Evolutionary conservation across 2,797 vertebrate genomes (phyloP).

Genomic region (Parauchenoglanis punctatus): DNA sequence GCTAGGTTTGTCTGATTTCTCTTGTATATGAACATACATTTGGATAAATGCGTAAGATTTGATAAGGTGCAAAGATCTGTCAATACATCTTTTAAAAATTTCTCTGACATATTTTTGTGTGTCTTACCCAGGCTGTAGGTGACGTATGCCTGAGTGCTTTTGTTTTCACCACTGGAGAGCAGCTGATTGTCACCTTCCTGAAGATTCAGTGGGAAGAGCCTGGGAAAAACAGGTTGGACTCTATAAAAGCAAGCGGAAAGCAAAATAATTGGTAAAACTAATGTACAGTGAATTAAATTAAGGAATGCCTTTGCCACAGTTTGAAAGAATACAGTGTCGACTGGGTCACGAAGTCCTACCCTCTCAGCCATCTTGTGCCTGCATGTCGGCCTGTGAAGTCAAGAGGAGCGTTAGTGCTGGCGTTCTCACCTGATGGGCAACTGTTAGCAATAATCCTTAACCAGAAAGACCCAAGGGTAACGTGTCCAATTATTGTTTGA

Average conservation of each 20-base stretch:
- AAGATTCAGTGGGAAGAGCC: slow-evolving; percentile 83
- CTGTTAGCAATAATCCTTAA: slow-evolving; percentile 86
- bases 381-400: slow-evolving; percentile 85
- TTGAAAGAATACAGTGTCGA: slow-evolving; percentile 73
- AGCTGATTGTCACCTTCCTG: slow-evolving; percentile 81
- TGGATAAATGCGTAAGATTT: background rate
- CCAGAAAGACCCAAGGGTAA: slow-evolving; percentile 88
- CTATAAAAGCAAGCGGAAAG: background rate
- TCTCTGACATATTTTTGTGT: background rate
- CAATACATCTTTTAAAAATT: background rate
- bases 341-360: slow-evolving; percentile 83
- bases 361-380: slow-evolving; percentile 75
- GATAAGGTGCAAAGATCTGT: background rate
- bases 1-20: background rate
- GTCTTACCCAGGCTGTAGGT: slow-evolving; percentile 76
- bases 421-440: slow-evolving; percentile 86
- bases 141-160: slow-evolving; percentile 87
- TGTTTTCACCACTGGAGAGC: slow-evolving; percentile 80
- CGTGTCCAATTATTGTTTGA: background rate
- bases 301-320: slow-evolving; percentile 61
- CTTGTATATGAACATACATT: background rate
- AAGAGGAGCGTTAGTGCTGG: slow-evolving; percentile 84
- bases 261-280: too few species aligned
- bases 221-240: slow-evolving; percentile 64
- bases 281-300: background rate